phyloP scores from a whole-genome alignment of 1,140 invertebrate genomes.

The Bombus soroeensis region DNA sequence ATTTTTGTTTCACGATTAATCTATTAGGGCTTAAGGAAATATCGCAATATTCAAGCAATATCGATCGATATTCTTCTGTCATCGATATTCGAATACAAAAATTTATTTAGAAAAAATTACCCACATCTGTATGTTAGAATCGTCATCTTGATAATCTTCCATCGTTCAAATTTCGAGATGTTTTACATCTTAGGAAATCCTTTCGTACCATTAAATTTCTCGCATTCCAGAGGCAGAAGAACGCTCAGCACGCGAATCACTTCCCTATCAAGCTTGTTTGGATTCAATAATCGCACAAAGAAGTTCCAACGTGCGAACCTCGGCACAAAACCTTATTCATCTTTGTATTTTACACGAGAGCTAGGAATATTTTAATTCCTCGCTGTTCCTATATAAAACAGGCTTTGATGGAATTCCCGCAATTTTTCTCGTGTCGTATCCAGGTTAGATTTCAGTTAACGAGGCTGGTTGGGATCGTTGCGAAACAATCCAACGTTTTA shows the following conservation, averaged over 20 bases:
- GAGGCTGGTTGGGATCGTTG: constrained; percentile 4
- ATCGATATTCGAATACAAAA: background rate
- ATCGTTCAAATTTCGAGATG: background rate
- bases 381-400: background rate
- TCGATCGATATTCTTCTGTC: background rate
- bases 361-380: background rate
- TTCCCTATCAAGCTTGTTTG: background rate
- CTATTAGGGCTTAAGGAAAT: background rate
- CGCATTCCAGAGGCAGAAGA: background rate
- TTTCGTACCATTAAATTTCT: background rate
- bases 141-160: background rate
- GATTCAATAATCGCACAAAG: background rate
- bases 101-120: background rate
- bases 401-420: background rate
- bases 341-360: background rate
- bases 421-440: background rate
- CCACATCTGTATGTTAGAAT: background rate
- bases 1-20: background rate
- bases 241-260: background rate
- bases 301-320: background rate
- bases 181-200: background rate
- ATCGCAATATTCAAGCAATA: background rate
- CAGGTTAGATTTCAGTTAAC: background rate
- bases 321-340: background rate
- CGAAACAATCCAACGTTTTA: constrained; percentile 2